Base-by-base conservation (phyloP, 2,797 vertebrate genomes). In the Agapornis canus region DNA sequence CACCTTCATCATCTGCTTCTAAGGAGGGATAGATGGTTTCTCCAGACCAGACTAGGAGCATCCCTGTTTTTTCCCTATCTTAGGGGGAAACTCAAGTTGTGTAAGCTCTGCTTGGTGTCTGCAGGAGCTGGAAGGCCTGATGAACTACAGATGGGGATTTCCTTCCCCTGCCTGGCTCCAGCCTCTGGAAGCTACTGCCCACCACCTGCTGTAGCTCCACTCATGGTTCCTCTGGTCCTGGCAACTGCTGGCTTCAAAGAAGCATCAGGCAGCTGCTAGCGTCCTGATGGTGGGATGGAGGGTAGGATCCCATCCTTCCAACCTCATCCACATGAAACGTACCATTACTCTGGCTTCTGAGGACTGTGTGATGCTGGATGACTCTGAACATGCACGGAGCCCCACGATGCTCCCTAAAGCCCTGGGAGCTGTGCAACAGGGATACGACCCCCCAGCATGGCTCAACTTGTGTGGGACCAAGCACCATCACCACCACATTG, bases 311-410 rank as follows among this genome's bases (percentile, higher is more conserved):
- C 6, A 1, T 70, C 57, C 51, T 64, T 48, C 48, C 35, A 29
- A 25, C n/a, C 39, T 54, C 51, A 25, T 16, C 25, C 0, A 0
- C 40, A 8, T 16, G 26, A 54, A 70, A 27, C 0, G 0, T 35
- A 26, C 22, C 57, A 19, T 60, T 39, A 8, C 57, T 64, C 51
- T 19, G 11, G 7, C 22, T 25, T 32, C 63, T 21, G 45, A 65
- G 35, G 21, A 2, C 21, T 42, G 16, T 14, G 37, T 23, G 64
- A 7, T 26, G 29, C 47, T 19, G n/a, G n/a, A 11, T 9, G 7
- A 13, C 29, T 0, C 0, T 6, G 9, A 66, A 10, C 65, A 42
- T 39, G 10, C 49, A 23, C 2, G 0, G 43, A 68, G 32, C 48
- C 35, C 42, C 31, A 5, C 1, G 2, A 48, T 19, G 18, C 15